Conservation (phyloP, 37 sponge, comb jelly and placozoan genomes). For the Tethya wilhelma region DNA sequence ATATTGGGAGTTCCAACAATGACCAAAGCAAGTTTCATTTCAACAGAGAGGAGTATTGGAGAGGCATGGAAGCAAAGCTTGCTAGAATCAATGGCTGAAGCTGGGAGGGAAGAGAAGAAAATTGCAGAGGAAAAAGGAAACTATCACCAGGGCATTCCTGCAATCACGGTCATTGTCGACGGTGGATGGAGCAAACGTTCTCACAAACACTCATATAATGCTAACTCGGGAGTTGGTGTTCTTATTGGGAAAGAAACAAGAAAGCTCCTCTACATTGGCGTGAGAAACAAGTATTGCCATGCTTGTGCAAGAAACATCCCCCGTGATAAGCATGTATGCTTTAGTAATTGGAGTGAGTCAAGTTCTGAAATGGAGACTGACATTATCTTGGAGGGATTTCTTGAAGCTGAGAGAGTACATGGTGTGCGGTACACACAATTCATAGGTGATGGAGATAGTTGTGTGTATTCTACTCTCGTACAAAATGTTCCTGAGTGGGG, state of each 20-base stretch:
- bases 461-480: constrained; percentile 34
- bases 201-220: constrained; percentile 60
- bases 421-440: constrained; percentile 37
- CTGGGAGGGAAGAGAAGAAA: constrained; percentile 18
- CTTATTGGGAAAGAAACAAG: constrained; percentile 45
- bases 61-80: constrained; percentile 13
- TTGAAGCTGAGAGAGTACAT: constrained; percentile 29
- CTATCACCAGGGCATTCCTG: constrained; percentile 24
- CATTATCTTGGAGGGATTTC: constrained; percentile 61
- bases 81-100: constrained; percentile 10
- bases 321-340: constrained; percentile 20
- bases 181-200: constrained; percentile 42
- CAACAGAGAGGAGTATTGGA: constrained; percentile 35
- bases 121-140: constrained; percentile 17
- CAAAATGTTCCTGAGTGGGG: constrained; percentile 38
- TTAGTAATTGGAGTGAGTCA: constrained; percentile 28
- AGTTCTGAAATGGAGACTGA: constrained; percentile 53
- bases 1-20: constrained; percentile 44
- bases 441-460: constrained; percentile 48
- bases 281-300: constrained; percentile 59
- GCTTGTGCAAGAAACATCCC: constrained; percentile 24
- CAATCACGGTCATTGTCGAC: constrained; percentile 34
- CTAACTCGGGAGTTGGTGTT: constrained; percentile 48
- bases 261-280: constrained; percentile 51
- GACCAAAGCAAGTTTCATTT: constrained; percentile 21